Conservation (phyloP, 2,113 vertebrate species). For the Protobothrops mucrosquamatus region DNA sequence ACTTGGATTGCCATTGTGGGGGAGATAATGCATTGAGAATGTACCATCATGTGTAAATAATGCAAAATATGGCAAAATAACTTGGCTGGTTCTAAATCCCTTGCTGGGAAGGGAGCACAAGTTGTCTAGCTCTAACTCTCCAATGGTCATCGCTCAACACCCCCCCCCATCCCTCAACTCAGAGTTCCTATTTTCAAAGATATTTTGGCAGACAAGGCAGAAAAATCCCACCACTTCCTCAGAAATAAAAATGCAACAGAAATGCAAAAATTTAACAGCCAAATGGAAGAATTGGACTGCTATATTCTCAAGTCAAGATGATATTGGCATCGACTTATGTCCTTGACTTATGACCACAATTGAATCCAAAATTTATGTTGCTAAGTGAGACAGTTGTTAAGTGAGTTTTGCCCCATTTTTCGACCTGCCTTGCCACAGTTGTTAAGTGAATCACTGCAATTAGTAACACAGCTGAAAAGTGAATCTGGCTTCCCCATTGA, state of each 20-base stretch:
- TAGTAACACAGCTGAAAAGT: not conserved
- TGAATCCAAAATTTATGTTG: not conserved
- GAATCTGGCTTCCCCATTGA: not conserved
- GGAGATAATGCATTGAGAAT: not conserved
- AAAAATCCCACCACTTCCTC: not conserved
- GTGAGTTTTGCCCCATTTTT: not conserved
- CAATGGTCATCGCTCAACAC: not conserved
- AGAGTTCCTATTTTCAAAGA: not conserved
- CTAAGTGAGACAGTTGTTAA: not conserved
- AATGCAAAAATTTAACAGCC: not conserved
- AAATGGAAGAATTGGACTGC: not conserved
- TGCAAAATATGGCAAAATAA: not conserved
- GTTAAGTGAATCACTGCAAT: not conserved
- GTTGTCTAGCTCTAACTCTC: not conserved
- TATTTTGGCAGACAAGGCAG: not conserved
- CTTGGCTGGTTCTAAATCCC: not conserved
- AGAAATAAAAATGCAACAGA: not conserved
- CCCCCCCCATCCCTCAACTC: not conserved
- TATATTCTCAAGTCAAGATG: conserved; percentile 31
- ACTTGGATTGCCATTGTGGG: not conserved
- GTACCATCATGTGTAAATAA: not conserved
- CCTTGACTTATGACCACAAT: not conserved
- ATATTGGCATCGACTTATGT: not conserved
- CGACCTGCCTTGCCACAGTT: not conserved
- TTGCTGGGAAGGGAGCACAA: not conserved